These are phyloP conservation scores for Apolygus lucorum DNA, from an alignment of 1,140 invertebrate genomes.

Conservation along the genomic window DNA sequence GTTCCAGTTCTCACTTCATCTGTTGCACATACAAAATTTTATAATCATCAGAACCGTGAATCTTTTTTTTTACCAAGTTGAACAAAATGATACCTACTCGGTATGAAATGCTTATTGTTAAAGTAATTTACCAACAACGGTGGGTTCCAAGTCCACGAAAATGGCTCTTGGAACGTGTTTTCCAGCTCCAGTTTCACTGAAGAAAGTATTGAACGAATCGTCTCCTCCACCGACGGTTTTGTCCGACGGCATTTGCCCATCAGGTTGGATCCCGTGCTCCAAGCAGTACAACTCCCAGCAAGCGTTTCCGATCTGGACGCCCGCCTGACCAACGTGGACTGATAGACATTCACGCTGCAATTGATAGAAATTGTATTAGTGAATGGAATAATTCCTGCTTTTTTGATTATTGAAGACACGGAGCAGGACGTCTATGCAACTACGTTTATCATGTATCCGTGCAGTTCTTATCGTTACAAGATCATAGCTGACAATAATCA, in stretches of 20 bases:
- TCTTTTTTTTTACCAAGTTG: no score
- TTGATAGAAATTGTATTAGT: background rate
- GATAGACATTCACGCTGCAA: constrained; percentile 57
- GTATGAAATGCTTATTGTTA: no score
- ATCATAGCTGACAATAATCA: no score
- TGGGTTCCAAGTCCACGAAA: constrained; percentile 59
- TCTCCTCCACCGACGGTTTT: constrained; percentile 62
- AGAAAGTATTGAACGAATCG: constrained; percentile 60
- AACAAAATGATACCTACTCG: no score
- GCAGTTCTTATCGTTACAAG: no score
- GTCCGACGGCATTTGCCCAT: constrained; percentile 74
- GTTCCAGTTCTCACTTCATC: constrained; percentile 51
- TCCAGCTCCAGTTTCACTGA: constrained; percentile 45
- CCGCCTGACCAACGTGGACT: constrained; percentile 58
- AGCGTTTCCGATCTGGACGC: constrained; percentile 63
- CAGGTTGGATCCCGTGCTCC: constrained; percentile 83
- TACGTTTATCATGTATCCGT: no score
- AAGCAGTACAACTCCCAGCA: constrained; percentile 70
- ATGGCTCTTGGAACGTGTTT: constrained; percentile 55
- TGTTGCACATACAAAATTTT: constrained; percentile 29
- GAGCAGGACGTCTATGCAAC: no score
- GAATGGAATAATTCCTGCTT: no score
- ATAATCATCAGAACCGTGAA: background rate
- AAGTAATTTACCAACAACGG: constrained; percentile 47
- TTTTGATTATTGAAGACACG: no score